These are phyloP conservation scores for Megaustenia siamemsis DNA, from an alignment of 2,888 invertebrate species.

Conservation along the genomic window DNA sequence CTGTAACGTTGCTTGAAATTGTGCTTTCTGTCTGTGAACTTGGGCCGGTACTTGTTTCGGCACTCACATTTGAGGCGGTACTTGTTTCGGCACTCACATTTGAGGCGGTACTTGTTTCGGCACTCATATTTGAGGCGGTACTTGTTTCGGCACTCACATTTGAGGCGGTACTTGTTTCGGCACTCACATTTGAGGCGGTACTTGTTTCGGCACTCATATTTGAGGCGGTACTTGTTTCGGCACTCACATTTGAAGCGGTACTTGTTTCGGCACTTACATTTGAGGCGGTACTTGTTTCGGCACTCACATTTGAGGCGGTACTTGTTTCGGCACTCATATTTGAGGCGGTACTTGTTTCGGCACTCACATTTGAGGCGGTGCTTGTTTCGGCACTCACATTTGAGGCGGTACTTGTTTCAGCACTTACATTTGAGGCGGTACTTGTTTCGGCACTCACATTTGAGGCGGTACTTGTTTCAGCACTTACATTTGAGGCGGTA, in stretches of 20 bases:
- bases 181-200: background rate
- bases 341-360: background rate
- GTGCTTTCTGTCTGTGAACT: background rate
- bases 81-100: background rate
- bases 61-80: background rate
- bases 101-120: background rate
- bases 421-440: background rate
- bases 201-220: background rate
- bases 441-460: background rate
- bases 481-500: no score
- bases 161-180: background rate
- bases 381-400: background rate
- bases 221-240: constrained; percentile 2
- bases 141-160: background rate
- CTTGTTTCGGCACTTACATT: background rate
- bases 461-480: background rate
- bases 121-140: no score
- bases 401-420: constrained; percentile 5
- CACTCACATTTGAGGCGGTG: background rate
- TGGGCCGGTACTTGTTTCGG: background rate
- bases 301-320: no score
- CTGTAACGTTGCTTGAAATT: background rate
- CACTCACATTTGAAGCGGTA: background rate
- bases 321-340: background rate
- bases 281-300: background rate